Conservation (phyloP, 2,888 invertebrate species). For the Stenodera caucasica region DNA sequence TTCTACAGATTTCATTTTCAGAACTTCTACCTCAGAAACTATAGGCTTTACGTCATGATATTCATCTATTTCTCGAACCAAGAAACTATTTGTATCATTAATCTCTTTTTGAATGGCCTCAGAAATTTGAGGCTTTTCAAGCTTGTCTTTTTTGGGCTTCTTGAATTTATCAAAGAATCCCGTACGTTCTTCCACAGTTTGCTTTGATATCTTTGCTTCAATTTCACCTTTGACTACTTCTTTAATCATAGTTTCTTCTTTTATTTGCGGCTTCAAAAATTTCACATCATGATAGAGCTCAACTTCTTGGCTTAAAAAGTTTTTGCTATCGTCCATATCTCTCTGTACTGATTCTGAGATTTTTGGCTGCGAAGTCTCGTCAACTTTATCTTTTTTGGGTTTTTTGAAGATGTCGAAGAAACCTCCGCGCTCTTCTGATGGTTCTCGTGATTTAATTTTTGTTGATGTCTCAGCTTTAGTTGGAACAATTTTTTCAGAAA, state of each 20-base stretch:
- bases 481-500: background rate
- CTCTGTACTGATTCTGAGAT: conserved; percentile 17
- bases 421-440: background rate
- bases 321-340: conserved; percentile 29
- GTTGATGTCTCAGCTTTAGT: background rate
- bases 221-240: conserved; percentile 22
- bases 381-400: conserved; percentile 31
- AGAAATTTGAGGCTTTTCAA: conserved; percentile 21
- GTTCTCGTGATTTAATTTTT: background rate
- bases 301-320: conserved; percentile 35
- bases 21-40: conserved; percentile 1
- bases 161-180: background rate
- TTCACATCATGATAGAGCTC: conserved; percentile 32
- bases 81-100: conserved; percentile 19
- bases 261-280: conserved; percentile 7
- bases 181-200: conserved; percentile 5
- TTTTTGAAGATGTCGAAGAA: conserved; percentile 34
- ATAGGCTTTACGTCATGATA: conserved; percentile 27
- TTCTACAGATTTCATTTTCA: conserved; percentile 15
- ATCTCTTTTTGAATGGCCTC: conserved; percentile 18
- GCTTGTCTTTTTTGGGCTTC: background rate
- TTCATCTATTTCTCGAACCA: conserved; percentile 20
- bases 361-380: conserved; percentile 10
- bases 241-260: conserved; percentile 14
- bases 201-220: conserved; percentile 18